Evolutionary conservation across 2,888 invertebrate species (phyloP).

Genomic region (Saturnia japonica): DNA sequence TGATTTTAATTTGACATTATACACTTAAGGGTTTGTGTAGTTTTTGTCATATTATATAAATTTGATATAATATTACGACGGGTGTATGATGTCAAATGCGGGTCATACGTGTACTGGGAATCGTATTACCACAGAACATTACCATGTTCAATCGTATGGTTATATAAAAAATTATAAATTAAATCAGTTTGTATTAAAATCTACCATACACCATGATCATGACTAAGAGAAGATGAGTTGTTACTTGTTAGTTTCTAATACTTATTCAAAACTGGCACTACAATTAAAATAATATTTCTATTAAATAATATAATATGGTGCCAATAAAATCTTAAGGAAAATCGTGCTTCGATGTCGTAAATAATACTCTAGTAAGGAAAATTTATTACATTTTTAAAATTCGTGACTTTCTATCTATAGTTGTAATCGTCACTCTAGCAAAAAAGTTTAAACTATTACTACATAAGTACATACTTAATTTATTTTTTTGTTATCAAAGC

Average conservation of each 20-base stretch:
- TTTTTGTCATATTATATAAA: no score
- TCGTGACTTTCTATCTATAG: conserved; percentile 2
- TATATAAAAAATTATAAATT: no score
- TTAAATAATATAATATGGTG: conserved; percentile 19
- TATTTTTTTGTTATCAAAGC: background rate
- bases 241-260: conserved; percentile 3
- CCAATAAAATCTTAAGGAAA: conserved; percentile 24
- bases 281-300: conserved; percentile 28
- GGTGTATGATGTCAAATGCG: no score
- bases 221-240: background rate
- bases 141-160: no score
- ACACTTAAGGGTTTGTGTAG: no score
- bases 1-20: no score
- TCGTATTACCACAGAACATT: no score
- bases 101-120: no score
- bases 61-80: no score
- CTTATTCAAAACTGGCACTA: conserved; percentile 28
- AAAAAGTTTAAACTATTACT: background rate
- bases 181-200: no score
- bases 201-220: background rate
- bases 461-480: background rate
- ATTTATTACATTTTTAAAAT: conserved; percentile 22
- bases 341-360: conserved; percentile 29
- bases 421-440: background rate
- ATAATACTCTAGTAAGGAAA: conserved; percentile 7